These are phyloP conservation scores for Chauna torquata DNA, from an alignment of 2,113 vertebrate genomes.

Conservation along the genomic window DNA sequence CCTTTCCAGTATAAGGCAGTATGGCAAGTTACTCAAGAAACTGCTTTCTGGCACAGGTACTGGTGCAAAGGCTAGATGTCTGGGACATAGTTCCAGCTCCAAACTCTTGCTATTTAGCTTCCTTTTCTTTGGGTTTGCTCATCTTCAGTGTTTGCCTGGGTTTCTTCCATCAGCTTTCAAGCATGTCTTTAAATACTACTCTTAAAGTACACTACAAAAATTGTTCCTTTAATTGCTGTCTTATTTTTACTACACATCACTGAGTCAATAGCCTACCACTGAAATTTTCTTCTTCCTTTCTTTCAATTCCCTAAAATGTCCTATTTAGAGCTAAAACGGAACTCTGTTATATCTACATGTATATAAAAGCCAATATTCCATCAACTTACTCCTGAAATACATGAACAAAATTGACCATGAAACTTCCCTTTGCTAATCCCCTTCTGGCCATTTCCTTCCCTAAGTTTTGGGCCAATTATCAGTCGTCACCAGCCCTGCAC, in stretches of 20 bases:
- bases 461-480: background rate
- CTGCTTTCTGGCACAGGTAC: background rate
- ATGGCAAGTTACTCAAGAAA: background rate
- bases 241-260: background rate
- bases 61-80: background rate
- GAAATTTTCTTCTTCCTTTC: background rate
- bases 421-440: background rate
- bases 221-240: background rate
- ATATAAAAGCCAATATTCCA: background rate
- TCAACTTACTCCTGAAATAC: background rate
- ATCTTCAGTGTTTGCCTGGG: background rate
- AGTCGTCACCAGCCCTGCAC: background rate
- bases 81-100: background rate
- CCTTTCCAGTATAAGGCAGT: background rate
- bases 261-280: background rate
- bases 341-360: background rate
- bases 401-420: background rate
- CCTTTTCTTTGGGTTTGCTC: background rate
- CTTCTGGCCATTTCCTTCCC: background rate
- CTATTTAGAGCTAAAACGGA: background rate
- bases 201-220: background rate
- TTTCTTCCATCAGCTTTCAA: background rate
- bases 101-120: background rate
- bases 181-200: background rate
- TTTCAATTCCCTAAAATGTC: background rate